These are phyloP conservation scores for Ernsta delagoae DNA, from an alignment of 2,888 invertebrate genomes.

Conservation along the genomic window DNA sequence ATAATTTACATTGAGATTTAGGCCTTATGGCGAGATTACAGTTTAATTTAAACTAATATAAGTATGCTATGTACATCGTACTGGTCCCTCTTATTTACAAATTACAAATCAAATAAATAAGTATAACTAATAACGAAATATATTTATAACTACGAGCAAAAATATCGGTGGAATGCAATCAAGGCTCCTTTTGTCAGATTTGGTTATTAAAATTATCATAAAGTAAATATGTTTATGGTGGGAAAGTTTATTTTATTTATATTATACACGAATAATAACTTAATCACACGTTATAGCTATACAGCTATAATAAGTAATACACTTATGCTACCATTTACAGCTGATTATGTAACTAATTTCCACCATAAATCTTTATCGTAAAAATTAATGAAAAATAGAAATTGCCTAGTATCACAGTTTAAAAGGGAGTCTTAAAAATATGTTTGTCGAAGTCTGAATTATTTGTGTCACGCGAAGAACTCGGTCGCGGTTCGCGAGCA, in stretches of 20 bases:
- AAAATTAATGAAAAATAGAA: slow-evolving; percentile 16
- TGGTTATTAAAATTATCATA: not conserved
- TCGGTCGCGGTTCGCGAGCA: slow-evolving; percentile 45
- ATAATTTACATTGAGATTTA: slow-evolving; percentile 40
- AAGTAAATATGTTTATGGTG: slow-evolving; percentile 7
- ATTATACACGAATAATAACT: not conserved
- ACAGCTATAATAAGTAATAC: too few species aligned
- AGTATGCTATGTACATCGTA: slow-evolving; percentile 59
- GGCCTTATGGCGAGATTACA: not conserved
- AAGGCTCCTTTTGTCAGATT: slow-evolving; percentile 12
- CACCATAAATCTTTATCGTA: slow-evolving; percentile 13
- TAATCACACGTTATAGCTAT: too few species aligned
- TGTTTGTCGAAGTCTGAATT: slow-evolving; percentile 57
- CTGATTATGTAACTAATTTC: not conserved
- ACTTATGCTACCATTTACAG: too few species aligned
- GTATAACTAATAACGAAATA: slow-evolving; percentile 61
- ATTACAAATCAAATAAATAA: slow-evolving; percentile 50
- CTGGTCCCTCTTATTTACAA: slow-evolving; percentile 65
- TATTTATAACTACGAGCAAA: slow-evolving; percentile 50
- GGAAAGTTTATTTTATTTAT: not conserved
- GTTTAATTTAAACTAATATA: slow-evolving; percentile 53
- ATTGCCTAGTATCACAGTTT: slow-evolving; percentile 74
- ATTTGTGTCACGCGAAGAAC: slow-evolving; percentile 48
- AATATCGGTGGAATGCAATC: slow-evolving; percentile 67
- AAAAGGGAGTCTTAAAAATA: slow-evolving; percentile 76